phyloP scores from a whole-genome alignment of 2,888 invertebrate genomes.

The Cylindroiulus punctatus region DNA sequence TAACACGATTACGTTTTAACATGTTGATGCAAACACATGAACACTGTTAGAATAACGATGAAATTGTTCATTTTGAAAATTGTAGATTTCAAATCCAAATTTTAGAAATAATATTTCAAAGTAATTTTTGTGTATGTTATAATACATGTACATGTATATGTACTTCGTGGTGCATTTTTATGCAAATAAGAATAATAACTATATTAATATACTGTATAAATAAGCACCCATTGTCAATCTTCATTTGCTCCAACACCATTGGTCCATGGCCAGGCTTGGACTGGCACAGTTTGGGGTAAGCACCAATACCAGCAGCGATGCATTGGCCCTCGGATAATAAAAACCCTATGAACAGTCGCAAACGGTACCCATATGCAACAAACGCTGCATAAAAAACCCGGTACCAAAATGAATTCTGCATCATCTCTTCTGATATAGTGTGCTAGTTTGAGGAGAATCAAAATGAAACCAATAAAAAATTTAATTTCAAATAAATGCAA shows the following conservation, averaged over 20 bases:
- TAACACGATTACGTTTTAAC: too few species aligned
- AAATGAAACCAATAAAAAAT: too few species aligned
- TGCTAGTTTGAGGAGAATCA: neutral
- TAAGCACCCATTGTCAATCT: neutral
- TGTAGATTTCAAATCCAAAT: too few species aligned
- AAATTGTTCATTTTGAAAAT: too few species aligned
- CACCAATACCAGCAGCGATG: constrained; percentile 26
- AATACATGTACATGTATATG: too few species aligned
- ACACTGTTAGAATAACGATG: too few species aligned
- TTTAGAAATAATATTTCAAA: too few species aligned
- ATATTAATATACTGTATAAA: neutral
- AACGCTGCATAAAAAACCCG: neutral
- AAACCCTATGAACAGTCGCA: neutral
- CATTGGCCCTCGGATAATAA: neutral
- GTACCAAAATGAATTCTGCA: neutral
- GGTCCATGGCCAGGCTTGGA: constrained; percentile 4
- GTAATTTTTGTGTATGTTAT: too few species aligned
- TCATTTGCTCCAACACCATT: neutral
- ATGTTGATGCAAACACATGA: too few species aligned
- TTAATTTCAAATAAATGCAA: too few species aligned
- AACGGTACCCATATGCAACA: neutral
- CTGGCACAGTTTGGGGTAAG: neutral
- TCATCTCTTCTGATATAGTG: neutral
- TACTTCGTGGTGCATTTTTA: too few species aligned
- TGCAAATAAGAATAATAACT: too few species aligned